Base-by-base conservation (phyloP, 2,888 invertebrate species). In the Xanthia togata region DNA sequence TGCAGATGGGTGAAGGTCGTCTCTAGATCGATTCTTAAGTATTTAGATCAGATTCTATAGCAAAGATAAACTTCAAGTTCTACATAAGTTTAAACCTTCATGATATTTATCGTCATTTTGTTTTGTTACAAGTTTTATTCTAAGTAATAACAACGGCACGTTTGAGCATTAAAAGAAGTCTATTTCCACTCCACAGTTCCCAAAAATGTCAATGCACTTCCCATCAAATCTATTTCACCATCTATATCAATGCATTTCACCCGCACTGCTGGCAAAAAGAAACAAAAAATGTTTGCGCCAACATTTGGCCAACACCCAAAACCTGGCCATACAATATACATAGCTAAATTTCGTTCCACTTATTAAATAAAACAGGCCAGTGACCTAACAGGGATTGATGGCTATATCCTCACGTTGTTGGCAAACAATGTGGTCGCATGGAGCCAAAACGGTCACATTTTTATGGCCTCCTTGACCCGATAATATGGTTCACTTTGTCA, bases 311-410 rank as follows among this genome's bases (percentile, higher is more conserved):
- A 69, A 65, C 41, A 67, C 79, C 84, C 87, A 82, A 86, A 86
- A 76, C 84, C 69, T 81, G 82, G 72, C 70, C 73, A 60, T 79
- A 77, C 55, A 83, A 76, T 67, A 78, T 70, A 81, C 81, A 71
- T 78, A 79, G 70, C 79, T 76, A 81, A 79, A 83, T 74, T 79
- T 71, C 64, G 88, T 82, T 76, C 80, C 62, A 87, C 83, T 87
- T 87, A 87, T 83, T 87, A 82, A 87, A 87, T 85, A 77, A 87
- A 79, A 78, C 79, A 85, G 87, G 83, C 70, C 85, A 85, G 65
- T 81, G 85, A 87, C 87, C 85, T 83, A 87, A 84, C 80, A 72
- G 69, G 80, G 85, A 87, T 87, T 83, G 87, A 87, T 87, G 73
- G 79, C 71, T 26, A 59, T 68, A 68, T 59, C 67, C 79, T 76